Evolutionary conservation across 1,140 invertebrate genomes (phyloP).

Genomic region (Pogonognathellus flavescens): DNA sequence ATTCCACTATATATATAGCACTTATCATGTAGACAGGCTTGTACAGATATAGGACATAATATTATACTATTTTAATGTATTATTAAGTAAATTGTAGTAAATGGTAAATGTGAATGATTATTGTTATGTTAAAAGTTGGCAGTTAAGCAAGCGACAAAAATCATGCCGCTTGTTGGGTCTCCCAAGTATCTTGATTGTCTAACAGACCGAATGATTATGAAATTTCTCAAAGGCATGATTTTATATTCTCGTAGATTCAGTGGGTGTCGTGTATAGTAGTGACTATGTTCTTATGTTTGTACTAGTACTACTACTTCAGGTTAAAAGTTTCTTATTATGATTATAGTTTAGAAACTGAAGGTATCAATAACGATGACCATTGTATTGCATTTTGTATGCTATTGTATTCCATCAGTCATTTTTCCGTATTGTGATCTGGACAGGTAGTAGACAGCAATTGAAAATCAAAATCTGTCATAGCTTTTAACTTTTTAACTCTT

Average conservation of each 20-base stretch:
- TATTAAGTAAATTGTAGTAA: not conserved
- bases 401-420: constrained; percentile 42
- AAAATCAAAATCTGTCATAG: constrained; percentile 43
- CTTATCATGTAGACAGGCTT: no score
- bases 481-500: not conserved
- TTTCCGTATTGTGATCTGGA: constrained; percentile 39
- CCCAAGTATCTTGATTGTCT: constrained; percentile 35
- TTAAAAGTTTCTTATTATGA: not conserved
- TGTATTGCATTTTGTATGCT: constrained; percentile 31
- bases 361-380: constrained; percentile 42
- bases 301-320: not conserved
- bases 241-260: not conserved
- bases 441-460: constrained; percentile 24
- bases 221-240: constrained; percentile 1
- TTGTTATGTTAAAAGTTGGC: not conserved
- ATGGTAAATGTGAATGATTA: not conserved
- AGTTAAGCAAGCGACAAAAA: constrained; percentile 5
- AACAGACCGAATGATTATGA: constrained; percentile 14
- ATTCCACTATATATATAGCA: no score
- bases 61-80: no score
- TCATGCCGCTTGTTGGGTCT: constrained; percentile 22
- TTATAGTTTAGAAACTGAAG: not conserved
- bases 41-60: no score
- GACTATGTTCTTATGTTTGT: no score
- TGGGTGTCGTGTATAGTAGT: no score